These are phyloP conservation scores for Myotis davidii DNA, from an alignment of 2,113 vertebrate species.

Conservation along the genomic window DNA sequence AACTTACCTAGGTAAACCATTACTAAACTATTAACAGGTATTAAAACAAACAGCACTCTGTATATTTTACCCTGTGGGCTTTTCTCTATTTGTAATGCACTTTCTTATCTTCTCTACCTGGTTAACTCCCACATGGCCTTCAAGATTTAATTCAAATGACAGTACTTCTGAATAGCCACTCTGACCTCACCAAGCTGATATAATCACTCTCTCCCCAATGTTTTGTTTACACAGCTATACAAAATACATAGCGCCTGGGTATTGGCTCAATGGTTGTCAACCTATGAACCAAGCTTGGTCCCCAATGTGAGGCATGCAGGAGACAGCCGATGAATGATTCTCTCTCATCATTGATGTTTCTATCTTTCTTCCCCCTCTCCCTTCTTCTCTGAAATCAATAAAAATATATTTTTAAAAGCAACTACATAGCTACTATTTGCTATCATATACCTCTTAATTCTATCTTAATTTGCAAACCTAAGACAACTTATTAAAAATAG, in stretches of 20 bases:
- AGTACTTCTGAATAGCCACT: not conserved
- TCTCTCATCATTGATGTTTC: too few species aligned
- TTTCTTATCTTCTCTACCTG: not conserved
- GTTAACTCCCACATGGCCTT: not conserved
- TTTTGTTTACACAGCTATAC: not conserved
- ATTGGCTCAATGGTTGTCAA: not conserved
- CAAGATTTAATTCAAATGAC: not conserved
- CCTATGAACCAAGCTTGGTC: too few species aligned
- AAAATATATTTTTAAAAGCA: too few species aligned
- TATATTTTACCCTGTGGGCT: not conserved
- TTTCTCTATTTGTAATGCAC: not conserved
- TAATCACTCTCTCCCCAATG: not conserved
- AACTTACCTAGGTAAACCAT: not conserved
- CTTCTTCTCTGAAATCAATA: too few species aligned
- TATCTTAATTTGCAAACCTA: not conserved
- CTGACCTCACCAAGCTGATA: not conserved
- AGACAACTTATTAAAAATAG: not conserved
- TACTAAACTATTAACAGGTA: not conserved
- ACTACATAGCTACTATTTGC: not conserved
- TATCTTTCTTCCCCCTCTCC: too few species aligned
- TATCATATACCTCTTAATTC: not conserved
- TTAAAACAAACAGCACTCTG: not conserved
- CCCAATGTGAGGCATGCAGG: too few species aligned
- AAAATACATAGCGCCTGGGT: too few species aligned
- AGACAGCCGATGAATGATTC: too few species aligned